Evolutionary conservation across 2,888 invertebrate species (phyloP), one percentile per base, ranked within the genome.

Genomic region (Drosophila ustulata): DNA sequence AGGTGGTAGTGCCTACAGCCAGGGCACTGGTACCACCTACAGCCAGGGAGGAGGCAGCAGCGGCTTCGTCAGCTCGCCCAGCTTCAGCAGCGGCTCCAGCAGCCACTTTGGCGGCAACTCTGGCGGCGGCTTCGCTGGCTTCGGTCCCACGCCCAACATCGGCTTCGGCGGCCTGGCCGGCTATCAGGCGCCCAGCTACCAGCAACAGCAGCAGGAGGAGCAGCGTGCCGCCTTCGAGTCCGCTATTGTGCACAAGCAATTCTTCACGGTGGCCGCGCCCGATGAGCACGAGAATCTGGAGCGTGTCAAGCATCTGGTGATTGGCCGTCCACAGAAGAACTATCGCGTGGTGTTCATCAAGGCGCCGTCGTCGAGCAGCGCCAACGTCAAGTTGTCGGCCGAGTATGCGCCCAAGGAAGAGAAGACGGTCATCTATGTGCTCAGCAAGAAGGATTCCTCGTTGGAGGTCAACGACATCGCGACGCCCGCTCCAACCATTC

Each of bases 261-360:
- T 92, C 77, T 90, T 90, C 52, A 80, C 91, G 0, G 83, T 92
- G 52, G 81, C 91, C 32, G 92, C 92, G 0, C 92, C 92, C 47
- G 92, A 92, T 58, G 91, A 91, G 70, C 79, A 84, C 9, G 91
- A 91, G 49, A 82, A 66, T 46, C 74, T 89, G 55, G 82, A 85
- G 30, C 80, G 82, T 32, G 78, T 87, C 59, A 91, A 91, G 75
- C 90, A 91, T 45, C 81, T 91, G 69, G 81, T 90, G 34, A 83
- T 92, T 69, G 92, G 92, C 1, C 89, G 90, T 6, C 87, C 91
- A 0, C 92, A 92, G 62, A 91, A 90, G 75, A 90, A 90, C 66
- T 92, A 92, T 56, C 91, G 92, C 1, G 90, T 92, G 18, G 90
- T 92, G 2, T 92, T 92, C 76, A 92, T 92, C 64, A 92, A 91